Conservation (phyloP, 1,140 invertebrate species). For the Sinella curviseta region DNA sequence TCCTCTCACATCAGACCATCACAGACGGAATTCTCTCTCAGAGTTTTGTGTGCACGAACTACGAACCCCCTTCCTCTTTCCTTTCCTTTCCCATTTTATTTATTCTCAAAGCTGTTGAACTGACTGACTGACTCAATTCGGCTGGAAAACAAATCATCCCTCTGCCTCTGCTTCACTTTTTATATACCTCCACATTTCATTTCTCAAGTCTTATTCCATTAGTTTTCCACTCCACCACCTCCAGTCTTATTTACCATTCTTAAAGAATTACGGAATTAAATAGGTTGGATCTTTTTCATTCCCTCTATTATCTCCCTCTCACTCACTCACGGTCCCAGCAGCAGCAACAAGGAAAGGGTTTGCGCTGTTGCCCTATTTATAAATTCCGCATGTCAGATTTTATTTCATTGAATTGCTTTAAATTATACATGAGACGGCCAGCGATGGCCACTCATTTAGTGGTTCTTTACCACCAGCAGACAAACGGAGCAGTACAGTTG, state of each 20-base stretch:
- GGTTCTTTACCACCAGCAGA: background rate
- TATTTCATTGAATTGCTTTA: background rate
- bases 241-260: slow-evolving; percentile 6
- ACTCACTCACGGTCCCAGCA: too few relatives aligned
- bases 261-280: slow-evolving; percentile 19
- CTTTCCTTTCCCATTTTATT: background rate
- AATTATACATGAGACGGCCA: background rate
- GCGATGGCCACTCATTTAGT: background rate
- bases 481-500: background rate
- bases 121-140: slow-evolving; percentile 10
- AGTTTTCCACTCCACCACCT: slow-evolving; percentile 21
- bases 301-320: background rate
- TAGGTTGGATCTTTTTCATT: slow-evolving; percentile 7
- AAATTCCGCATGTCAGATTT: slow-evolving; percentile 11
- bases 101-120: background rate
- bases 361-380: background rate
- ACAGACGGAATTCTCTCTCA: background rate
- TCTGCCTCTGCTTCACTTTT: background rate
- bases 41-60: background rate
- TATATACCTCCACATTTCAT: too few relatives aligned
- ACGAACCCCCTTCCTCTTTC: background rate
- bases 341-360: slow-evolving; percentile 4
- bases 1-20: background rate
- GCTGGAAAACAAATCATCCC: slow-evolving; percentile 14
- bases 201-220: slow-evolving; percentile 11